Evolutionary conservation across 2,113 vertebrate species (phyloP).

Genomic region (Tonatia bakeri): DNA sequence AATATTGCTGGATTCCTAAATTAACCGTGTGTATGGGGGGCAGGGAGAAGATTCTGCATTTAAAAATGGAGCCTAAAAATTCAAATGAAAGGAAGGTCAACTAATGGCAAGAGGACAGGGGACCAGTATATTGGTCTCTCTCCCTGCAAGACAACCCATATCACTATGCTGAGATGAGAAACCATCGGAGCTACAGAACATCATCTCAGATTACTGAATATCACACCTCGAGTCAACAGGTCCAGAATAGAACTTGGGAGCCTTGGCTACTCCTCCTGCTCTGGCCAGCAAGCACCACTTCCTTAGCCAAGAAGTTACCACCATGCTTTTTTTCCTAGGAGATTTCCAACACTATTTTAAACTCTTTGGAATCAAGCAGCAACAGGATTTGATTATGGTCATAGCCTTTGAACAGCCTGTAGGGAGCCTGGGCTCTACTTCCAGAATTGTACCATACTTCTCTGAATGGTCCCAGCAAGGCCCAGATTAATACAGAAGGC

Average conservation of each 20-base stretch:
- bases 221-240: slow-evolving; percentile 36
- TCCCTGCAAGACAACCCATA: neutral
- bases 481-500: neutral
- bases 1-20: neutral
- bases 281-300: slow-evolving; percentile 6
- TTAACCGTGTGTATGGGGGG: neutral
- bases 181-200: neutral
- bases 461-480: neutral
- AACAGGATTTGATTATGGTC: slow-evolving; percentile 18
- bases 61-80: neutral
- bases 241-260: slow-evolving; percentile 51
- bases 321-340: slow-evolving; percentile 42
- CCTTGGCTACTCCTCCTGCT: neutral
- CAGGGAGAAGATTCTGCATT: neutral
- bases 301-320: slow-evolving; percentile 39
- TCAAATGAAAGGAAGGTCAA: neutral
- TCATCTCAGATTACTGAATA: neutral
- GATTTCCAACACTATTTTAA: slow-evolving; percentile 63
- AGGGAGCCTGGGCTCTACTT: neutral
- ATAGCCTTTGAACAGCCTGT: neutral
- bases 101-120: neutral
- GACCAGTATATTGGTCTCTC: neutral
- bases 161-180: slow-evolving; percentile 2
- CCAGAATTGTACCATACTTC: neutral
- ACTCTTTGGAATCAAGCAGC: slow-evolving; percentile 38